Conservation (phyloP, 2,888 invertebrate species). For the Lasioglossum villosulum region DNA sequence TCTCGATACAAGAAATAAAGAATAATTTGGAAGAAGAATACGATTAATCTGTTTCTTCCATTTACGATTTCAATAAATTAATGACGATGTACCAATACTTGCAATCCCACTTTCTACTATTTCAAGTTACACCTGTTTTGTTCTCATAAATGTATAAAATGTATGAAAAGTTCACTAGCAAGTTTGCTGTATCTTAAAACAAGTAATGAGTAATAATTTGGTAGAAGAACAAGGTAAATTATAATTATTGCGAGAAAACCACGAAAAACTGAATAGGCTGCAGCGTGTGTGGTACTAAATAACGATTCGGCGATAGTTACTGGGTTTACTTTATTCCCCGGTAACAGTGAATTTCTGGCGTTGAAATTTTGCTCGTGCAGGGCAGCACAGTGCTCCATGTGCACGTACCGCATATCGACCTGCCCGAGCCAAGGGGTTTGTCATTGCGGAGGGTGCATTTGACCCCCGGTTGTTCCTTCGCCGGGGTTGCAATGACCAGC, state of each 20-base stretch:
- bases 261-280: background rate
- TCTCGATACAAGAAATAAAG: too few relatives aligned
- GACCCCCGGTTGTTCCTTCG: constrained; percentile 68
- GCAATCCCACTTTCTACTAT: too few relatives aligned
- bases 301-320: background rate
- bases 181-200: background rate
- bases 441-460: constrained; percentile 75
- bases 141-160: too few relatives aligned
- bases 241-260: background rate
- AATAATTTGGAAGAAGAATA: background rate
- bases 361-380: constrained; percentile 43
- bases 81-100: too few relatives aligned
- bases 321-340: background rate
- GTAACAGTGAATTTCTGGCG: constrained; percentile 21
- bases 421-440: constrained; percentile 75
- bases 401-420: constrained; percentile 78
- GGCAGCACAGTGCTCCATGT: constrained; percentile 53
- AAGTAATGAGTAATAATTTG: background rate
- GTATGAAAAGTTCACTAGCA: background rate
- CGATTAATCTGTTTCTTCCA: background rate
- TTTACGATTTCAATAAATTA: too few relatives aligned
- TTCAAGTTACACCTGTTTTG: too few relatives aligned
- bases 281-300: background rate
- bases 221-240: background rate
- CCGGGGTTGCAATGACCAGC: constrained; percentile 75